Percentiles rank a stretch among this genome's conserved stretches.
These are phyloP conservation scores for Lithophane leautieri DNA, from an alignment of 2,888 invertebrate species.

Conservation along the genomic window DNA sequence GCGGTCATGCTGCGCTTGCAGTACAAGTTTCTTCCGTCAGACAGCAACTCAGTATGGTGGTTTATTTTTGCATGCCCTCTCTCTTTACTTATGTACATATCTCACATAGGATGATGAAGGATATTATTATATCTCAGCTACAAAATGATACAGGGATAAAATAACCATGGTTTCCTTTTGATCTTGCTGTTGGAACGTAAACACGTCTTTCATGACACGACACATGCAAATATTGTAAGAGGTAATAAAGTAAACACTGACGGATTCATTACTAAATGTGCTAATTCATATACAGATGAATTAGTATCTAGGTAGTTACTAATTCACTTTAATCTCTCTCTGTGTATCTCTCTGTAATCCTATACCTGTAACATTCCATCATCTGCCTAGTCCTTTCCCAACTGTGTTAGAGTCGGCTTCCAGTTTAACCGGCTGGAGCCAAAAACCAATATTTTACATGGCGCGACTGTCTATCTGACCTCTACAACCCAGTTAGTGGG, in stretches of 20 bases:
- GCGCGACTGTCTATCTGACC: too few relatives aligned
- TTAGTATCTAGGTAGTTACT: too few relatives aligned
- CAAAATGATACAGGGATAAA: neutral
- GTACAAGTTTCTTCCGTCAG: neutral
- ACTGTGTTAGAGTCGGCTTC: too few relatives aligned
- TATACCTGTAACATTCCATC: neutral
- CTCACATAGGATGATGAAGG: neutral
- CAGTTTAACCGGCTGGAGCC: too few relatives aligned
- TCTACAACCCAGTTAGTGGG: too few relatives aligned
- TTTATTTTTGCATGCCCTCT: neutral
- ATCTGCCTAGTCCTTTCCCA: too few relatives aligned
- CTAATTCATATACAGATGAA: neutral
- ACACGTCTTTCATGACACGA: constrained; percentile 17
- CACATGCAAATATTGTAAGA: constrained; percentile 23
- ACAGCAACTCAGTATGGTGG: neutral
- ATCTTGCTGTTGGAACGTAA: constrained; percentile 9
- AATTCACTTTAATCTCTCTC: too few relatives aligned
- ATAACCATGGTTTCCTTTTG: constrained; percentile 19
- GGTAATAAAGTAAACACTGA: constrained; percentile 11
- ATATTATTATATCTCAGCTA: constrained; percentile 15
- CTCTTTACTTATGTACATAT: neutral
- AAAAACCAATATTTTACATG: too few relatives aligned
- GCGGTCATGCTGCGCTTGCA: too few relatives aligned
- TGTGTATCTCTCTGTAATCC: too few relatives aligned
- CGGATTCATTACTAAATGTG: neutral